phyloP scores from a whole-genome alignment of 2,797 vertebrate genomes.

The Scolopax rusticola region DNA sequence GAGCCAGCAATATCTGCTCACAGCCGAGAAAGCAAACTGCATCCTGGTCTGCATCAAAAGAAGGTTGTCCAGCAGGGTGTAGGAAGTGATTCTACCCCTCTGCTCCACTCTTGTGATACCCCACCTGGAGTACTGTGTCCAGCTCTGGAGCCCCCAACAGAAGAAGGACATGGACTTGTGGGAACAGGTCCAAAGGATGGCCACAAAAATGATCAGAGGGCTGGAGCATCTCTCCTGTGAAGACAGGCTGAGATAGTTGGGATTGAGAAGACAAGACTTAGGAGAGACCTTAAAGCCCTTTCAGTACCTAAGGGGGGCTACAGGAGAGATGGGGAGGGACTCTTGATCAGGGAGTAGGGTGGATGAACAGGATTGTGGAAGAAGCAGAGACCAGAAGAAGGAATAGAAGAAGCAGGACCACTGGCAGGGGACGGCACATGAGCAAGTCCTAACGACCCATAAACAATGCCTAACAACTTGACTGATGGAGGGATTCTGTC shows the following conservation, averaged over 20 bases:
- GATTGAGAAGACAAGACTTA: neutral
- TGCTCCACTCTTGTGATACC: neutral
- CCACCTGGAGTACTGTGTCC: neutral
- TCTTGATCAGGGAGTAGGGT: neutral
- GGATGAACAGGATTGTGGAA: too few species aligned
- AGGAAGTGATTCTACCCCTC: neutral
- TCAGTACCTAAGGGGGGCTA: neutral
- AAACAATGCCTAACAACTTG: too few species aligned
- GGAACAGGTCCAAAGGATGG: neutral
- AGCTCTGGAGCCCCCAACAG: neutral
- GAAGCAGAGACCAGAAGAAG: too few species aligned
- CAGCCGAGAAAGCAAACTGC: neutral
- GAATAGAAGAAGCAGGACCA: too few species aligned
- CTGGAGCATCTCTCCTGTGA: neutral
- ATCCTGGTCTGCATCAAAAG: neutral
- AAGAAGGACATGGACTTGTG: neutral
- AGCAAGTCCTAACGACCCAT: too few species aligned
- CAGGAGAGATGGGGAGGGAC: neutral
- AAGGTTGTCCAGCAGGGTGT: neutral
- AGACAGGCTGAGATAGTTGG: neutral
- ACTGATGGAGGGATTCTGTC: too few species aligned
- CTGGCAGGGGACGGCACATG: too few species aligned
- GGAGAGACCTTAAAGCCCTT: neutral
- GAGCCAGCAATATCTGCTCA: neutral
- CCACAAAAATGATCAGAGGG: neutral